Evolutionary conservation across 1,140 invertebrate species (phyloP), one percentile per base, ranked within the genome.

Genomic region (Dinoponera quadriceps): DNA sequence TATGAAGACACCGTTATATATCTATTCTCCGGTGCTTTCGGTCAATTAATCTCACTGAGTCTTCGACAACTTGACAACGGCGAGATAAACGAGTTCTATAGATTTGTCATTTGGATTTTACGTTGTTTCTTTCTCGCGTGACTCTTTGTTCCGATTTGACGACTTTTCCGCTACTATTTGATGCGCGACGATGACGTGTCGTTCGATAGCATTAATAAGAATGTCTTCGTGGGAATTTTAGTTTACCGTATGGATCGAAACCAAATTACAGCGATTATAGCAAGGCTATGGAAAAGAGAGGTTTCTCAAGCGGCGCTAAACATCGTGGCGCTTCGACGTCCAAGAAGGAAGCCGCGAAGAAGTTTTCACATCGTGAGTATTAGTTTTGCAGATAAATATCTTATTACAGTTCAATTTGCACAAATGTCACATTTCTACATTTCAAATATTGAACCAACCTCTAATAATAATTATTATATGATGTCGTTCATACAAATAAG

Each of bases 171-270:
- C 22, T 20, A 14, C 29, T 25, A 18, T 11, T 33, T 54, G 3
- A 29, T 16, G 13, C 18, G 5, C 14, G 7, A 62, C 38, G 11
- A n/a, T 44, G 9, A 44, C 14, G 54, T n/a, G 18, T 7, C 9
- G 16, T 9, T 55, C 38, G 14, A 20, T 25, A 55, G 11, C 44
- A 69, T 22, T 80, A 69, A 78, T 69, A 59, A 69, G 14, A 44
- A 55, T 20, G 18, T 57, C 3, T 59, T 78, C n/a, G 33, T 69
- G 48, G 18, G 18, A 20, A 69, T 75, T 83, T 74, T 86, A 96
- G 95, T 91, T 94, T 96, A 84, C 95, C 95, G 0, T 95, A 95
- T 84, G 95, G 95, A 54, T 94, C 93, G 81, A 95, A 95, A 92
- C 95, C 95, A 60, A 95, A 95, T 91, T 95, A 95, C 89, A 82